Conservation (phyloP, 2,113 vertebrate genomes). For the Dendrocopos noguchii region DNA sequence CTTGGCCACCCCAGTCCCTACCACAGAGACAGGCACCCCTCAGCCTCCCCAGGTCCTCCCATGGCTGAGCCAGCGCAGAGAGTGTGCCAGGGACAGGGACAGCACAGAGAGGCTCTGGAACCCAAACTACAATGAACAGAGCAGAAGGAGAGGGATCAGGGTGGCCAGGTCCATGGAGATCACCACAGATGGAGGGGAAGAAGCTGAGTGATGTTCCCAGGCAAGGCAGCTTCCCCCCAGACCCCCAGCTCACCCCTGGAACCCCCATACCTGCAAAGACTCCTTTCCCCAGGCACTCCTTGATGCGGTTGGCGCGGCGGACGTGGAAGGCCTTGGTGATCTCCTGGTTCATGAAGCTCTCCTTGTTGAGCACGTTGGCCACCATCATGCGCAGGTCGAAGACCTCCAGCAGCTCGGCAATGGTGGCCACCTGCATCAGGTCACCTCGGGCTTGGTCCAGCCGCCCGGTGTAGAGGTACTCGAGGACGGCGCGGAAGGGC, state of each 20-base stretch:
- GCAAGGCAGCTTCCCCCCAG: not conserved
- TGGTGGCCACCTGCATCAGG: slow-evolving; percentile 89
- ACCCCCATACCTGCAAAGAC: slow-evolving; percentile 83
- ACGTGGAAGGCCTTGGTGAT: slow-evolving; percentile 94
- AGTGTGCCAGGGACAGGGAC: not conserved
- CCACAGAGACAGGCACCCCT: no score
- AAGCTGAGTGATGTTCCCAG: accelerated
- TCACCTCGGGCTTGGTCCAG: slow-evolving; percentile 81
- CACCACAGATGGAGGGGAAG: accelerated
- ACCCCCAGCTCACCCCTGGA: not conserved
- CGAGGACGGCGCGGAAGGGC: slow-evolving; percentile 79
- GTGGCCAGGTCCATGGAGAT: accelerated
- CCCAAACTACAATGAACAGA: no score
- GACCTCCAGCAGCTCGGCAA: slow-evolving; percentile 89
- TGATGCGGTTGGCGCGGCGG: slow-evolving; percentile 90
- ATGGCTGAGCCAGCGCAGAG: not conserved
- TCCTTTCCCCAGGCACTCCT: slow-evolving; percentile 88
- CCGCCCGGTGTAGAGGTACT: slow-evolving; percentile 87
- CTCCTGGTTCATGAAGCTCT: slow-evolving; percentile 95
- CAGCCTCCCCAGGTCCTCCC: not conserved
- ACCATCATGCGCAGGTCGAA: slow-evolving; percentile 94
- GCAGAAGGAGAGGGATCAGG: accelerated
- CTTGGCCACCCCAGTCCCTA: no score
- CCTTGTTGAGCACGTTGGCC: slow-evolving; percentile 89
- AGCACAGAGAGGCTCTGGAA: not conserved